phyloP scores from a whole-genome alignment of 2,113 vertebrate species.

The Ploceus nigricollis region DNA sequence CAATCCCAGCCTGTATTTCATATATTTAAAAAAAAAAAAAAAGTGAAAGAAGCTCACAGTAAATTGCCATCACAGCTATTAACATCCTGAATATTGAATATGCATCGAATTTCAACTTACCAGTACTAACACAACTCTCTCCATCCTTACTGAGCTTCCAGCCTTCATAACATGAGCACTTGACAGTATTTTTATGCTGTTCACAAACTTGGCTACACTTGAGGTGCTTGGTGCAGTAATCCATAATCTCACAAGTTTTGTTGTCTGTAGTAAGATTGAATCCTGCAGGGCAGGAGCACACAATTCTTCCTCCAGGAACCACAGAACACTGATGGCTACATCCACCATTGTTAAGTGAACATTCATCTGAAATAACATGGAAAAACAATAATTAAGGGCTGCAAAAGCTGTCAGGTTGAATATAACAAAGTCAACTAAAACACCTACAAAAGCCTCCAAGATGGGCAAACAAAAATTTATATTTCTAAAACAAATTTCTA shows the following conservation, averaged over 20 bases:
- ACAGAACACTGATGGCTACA: slow-evolving; percentile 95
- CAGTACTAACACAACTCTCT: slow-evolving; percentile 87
- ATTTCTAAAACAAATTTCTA: background rate
- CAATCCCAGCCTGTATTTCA: background rate
- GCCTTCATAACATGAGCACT: slow-evolving; percentile 94
- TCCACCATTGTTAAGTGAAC: slow-evolving; percentile 89
- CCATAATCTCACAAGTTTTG: slow-evolving; percentile 89
- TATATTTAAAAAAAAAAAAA: accelerated
- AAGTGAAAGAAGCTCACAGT: background rate
- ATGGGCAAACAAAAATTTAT: background rate
- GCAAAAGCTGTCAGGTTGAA: background rate
- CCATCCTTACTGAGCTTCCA: slow-evolving; percentile 89
- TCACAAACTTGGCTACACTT: slow-evolving; percentile 96
- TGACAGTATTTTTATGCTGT: slow-evolving; percentile 91
- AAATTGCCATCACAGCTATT: background rate
- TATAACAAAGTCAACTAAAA: background rate
- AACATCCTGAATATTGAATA: background rate
- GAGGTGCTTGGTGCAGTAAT: slow-evolving; percentile 90
- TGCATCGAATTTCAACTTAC: slow-evolving; percentile 64
- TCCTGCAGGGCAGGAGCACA: slow-evolving; percentile 90
- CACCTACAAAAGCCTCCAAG: background rate
- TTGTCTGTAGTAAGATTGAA: slow-evolving; percentile 85
- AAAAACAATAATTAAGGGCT: background rate
- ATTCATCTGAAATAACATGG: slow-evolving; percentile 79
- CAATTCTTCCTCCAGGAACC: slow-evolving; percentile 88